Conservation (phyloP, 2,113 vertebrate genomes). For the Cavia aperea region DNA sequence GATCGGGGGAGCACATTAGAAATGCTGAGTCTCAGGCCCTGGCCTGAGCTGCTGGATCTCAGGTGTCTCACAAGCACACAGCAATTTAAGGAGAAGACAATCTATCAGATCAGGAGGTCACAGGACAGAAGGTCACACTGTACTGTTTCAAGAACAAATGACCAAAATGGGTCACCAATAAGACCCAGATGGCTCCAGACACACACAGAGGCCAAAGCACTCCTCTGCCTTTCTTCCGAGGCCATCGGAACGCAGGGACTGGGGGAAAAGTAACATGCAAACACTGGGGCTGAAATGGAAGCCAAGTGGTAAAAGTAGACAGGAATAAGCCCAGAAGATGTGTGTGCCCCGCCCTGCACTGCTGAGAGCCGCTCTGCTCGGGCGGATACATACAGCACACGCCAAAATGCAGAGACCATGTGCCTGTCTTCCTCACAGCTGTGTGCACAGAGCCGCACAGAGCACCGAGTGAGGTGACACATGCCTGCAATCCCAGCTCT, state of each 20-base stretch:
- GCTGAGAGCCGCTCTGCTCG: no score
- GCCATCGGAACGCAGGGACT: background rate
- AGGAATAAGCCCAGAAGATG: background rate
- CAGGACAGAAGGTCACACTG: no score
- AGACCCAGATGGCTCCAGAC: background rate
- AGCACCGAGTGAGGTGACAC: background rate
- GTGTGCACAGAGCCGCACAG: no score
- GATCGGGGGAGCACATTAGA: background rate
- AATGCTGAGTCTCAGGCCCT: background rate
- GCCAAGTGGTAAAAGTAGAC: fast-evolving
- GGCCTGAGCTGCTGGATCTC: background rate
- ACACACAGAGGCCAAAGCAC: background rate
- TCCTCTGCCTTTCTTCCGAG: background rate
- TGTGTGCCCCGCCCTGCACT: no score
- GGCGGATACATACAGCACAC: no score
- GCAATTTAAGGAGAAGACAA: background rate
- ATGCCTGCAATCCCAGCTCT: background rate
- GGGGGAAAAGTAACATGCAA: background rate
- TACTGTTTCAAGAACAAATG: background rate
- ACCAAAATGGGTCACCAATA: no score
- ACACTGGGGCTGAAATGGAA: background rate
- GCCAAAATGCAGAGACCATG: fast-evolving
- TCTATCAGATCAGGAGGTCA: background rate
- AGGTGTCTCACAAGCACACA: fast-evolving
- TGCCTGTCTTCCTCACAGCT: no score